These are phyloP conservation scores for Ictidomys tridecemlineatus DNA, from an alignment of 2,113 vertebrate genomes.

Conservation along the genomic window DNA sequence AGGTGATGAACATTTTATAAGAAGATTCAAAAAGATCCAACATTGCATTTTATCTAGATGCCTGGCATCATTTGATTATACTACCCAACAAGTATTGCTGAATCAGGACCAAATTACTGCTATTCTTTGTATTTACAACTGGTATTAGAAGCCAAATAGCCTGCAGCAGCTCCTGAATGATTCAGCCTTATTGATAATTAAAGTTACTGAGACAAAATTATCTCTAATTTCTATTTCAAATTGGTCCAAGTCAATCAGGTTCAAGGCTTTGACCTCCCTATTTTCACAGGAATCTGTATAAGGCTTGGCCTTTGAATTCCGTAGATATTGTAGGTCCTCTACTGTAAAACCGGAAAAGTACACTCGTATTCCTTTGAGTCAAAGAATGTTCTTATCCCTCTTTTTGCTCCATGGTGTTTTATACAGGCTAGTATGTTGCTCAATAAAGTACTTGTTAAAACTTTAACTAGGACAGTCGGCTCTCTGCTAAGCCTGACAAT, in stretches of 20 bases:
- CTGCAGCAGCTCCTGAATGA: neutral
- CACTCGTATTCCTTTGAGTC: neutral
- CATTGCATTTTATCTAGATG: neutral
- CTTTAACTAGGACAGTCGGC: constrained; percentile 22
- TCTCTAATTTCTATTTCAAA: constrained; percentile 47
- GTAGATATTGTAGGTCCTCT: no score
- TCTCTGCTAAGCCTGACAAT: neutral
- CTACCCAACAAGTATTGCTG: neutral
- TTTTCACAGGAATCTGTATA: neutral
- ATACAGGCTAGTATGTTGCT: neutral
- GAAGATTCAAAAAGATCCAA: neutral
- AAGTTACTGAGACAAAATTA: constrained; percentile 7
- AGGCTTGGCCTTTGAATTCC: neutral
- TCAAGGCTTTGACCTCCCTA: constrained; percentile 12
- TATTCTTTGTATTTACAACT: constrained; percentile 26
- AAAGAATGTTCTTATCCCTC: neutral
- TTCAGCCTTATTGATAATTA: neutral
- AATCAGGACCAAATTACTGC: neutral
- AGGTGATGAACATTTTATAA: neutral
- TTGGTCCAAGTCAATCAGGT: neutral
- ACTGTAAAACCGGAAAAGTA: neutral
- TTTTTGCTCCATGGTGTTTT: neutral
- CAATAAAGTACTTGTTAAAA: constrained; percentile 24
- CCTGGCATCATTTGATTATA: neutral
- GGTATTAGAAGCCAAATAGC: neutral